These are phyloP conservation scores for Homarus americanus DNA, from an alignment of 1,140 invertebrate species.

Conservation along the genomic window DNA sequence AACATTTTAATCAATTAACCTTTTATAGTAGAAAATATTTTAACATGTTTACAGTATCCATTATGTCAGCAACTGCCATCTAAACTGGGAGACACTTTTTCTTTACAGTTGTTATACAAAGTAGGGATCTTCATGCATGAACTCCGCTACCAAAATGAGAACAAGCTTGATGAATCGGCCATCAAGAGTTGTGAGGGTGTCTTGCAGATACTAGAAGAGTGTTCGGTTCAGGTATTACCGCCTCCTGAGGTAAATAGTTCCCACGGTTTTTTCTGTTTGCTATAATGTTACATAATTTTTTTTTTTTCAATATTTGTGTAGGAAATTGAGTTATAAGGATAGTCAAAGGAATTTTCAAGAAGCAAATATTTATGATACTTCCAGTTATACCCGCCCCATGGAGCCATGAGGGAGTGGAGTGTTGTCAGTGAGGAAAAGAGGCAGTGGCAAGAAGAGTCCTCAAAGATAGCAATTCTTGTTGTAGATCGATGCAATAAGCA, in stretches of 20 bases:
- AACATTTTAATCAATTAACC: too few relatives aligned
- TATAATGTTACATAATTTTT: too few relatives aligned
- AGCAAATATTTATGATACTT: constrained; percentile 9
- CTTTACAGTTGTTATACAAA: constrained; percentile 57
- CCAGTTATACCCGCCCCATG: constrained; percentile 58
- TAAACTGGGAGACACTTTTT: background rate
- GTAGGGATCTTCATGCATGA: constrained; percentile 66
- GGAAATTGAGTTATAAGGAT: too few relatives aligned
- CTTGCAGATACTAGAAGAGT: constrained; percentile 51
- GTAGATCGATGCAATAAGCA: constrained; percentile 59
- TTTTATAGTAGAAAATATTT: too few relatives aligned
- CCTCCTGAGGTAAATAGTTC: constrained; percentile 52
- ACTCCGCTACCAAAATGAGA: constrained; percentile 60
- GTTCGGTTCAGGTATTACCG: constrained; percentile 46
- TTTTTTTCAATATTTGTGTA: too few relatives aligned
- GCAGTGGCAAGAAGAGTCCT: constrained; percentile 61
- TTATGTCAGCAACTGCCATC: too few relatives aligned
- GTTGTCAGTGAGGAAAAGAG: constrained; percentile 59
- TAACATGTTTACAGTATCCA: too few relatives aligned
- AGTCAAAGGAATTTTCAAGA: too few relatives aligned
- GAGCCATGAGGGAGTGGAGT: constrained; percentile 66
- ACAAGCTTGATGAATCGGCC: constrained; percentile 20
- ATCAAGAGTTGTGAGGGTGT: constrained; percentile 49
- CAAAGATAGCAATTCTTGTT: constrained; percentile 56
- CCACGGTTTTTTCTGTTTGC: background rate